phyloP scores from a whole-genome alignment of 2,797 vertebrate species.

The Xerus rutilus region DNA sequence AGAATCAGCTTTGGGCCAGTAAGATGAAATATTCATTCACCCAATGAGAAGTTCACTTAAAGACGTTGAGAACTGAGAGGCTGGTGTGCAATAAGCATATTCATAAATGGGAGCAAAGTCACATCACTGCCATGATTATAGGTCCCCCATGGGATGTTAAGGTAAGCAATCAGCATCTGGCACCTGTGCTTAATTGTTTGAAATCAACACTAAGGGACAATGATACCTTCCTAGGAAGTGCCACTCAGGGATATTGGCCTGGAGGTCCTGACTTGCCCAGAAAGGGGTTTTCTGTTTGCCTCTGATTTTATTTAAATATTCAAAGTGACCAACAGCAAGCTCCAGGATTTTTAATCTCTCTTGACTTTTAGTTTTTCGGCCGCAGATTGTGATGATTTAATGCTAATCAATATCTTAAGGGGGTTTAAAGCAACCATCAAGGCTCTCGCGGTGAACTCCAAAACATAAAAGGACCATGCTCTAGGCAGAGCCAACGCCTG shows the following conservation, averaged over 20 bases:
- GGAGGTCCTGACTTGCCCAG: not conserved
- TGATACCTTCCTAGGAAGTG: rapidly evolving
- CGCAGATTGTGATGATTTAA: not conserved
- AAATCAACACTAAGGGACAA: not conserved
- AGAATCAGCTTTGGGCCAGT: not conserved
- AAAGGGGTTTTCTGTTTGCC: not conserved
- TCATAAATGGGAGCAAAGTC: not conserved
- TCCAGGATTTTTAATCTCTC: not conserved
- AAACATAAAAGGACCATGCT: not conserved
- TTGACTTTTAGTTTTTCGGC: slow-evolving; percentile 34
- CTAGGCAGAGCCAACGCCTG: not conserved
- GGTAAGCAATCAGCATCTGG: not conserved
- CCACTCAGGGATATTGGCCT: rapidly evolving
- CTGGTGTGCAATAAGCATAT: too few species aligned
- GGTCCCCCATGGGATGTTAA: not conserved
- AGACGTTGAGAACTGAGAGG: rapidly evolving
- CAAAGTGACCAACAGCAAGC: not conserved
- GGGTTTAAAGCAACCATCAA: not conserved
- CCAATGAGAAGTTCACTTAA: rapidly evolving
- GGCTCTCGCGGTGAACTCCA: not conserved
- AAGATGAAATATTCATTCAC: not conserved
- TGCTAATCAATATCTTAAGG: not conserved
- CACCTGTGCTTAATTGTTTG: not conserved
- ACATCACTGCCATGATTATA: not conserved
- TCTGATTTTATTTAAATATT: not conserved